Evolutionary conservation across 2,113 vertebrate species (phyloP), one percentile per base, ranked within the genome.

Genomic region (Pogonocichla stellata): DNA sequence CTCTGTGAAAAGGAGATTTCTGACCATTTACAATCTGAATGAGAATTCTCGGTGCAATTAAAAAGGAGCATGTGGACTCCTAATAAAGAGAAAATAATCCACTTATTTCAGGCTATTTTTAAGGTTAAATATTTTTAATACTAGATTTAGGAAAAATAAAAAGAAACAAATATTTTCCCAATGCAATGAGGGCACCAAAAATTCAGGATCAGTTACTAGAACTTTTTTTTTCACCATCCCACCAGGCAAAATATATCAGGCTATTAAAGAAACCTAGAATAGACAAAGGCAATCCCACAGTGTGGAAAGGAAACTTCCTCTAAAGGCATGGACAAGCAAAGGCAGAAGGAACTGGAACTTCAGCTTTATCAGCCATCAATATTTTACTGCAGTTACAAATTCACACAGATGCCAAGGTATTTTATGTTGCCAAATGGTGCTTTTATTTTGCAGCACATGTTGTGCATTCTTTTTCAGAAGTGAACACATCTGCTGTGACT

Each of bases 371-470:
- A 96, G 81, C 96, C 94, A 74, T 97, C 97, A 98, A 97, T 98
- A 98, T 98, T 98, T 98, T 96, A 97, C 92, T 96, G 96, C 95
- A 92, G 95, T 97, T 97, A 96, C 97, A 97, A 97, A 97, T 97
- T 97, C 92, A 96, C 90, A 90, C 97, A 98, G 98, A 98, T 98
- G 98, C 97, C 97, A 98, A 95, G 95, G 97, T 98, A 97, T 93
- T 98, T 98, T 97, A 98, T 97, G 97, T 96, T 93, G 94, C 98
- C 98, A 98, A 98, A 98, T 98, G 98, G 95, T 88, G 94, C 95
- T 97, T 98, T 98, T 97, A 97, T 97, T 98, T 97, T 97, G 91
- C 88, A 97, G 96, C 98, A 97, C 97, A 98, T 98, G 98, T 97
- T 98, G 96, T 92, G 95, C 95, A 95, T 98, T 98, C 98, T 98